Percentiles rank a stretch among this genome's conserved stretches.
phyloP scores from a whole-genome alignment of 2,797 vertebrate species.

The Sebastes hubbsi region DNA sequence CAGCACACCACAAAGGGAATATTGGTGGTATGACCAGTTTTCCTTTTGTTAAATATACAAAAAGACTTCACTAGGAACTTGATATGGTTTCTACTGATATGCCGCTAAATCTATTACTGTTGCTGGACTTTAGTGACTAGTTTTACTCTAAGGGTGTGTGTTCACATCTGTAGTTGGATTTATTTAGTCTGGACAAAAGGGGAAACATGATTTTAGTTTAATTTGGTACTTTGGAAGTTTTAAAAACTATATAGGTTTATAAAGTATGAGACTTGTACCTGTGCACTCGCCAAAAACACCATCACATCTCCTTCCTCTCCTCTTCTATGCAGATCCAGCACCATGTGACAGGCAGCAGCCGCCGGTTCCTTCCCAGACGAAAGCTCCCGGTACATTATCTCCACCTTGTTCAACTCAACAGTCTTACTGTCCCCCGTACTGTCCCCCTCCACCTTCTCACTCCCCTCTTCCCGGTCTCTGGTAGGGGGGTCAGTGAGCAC shows the following conservation, averaged over 20 bases:
- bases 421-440: not conserved
- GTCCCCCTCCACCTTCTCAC: not conserved
- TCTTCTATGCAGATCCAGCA: constrained; percentile 88
- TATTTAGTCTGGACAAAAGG: no score
- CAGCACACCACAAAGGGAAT: not conserved
- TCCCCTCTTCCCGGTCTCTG: not conserved
- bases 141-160: no score
- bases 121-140: no score
- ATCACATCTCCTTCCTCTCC: constrained; percentile 88
- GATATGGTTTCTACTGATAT: not conserved
- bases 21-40: not conserved
- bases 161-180: no score
- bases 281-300: constrained; percentile 89
- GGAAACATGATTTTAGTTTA: no score
- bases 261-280: constrained; percentile 77
- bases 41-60: not conserved
- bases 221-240: not conserved
- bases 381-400: constrained; percentile 82
- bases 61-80: not conserved
- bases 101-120: not conserved
- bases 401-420: constrained; percentile 8
- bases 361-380: constrained; percentile 65
- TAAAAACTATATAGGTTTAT: not conserved
- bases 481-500: not conserved
- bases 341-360: constrained; percentile 86